Conservation (phyloP, 1,140 invertebrate genomes). For the Nebria ingens region DNA sequence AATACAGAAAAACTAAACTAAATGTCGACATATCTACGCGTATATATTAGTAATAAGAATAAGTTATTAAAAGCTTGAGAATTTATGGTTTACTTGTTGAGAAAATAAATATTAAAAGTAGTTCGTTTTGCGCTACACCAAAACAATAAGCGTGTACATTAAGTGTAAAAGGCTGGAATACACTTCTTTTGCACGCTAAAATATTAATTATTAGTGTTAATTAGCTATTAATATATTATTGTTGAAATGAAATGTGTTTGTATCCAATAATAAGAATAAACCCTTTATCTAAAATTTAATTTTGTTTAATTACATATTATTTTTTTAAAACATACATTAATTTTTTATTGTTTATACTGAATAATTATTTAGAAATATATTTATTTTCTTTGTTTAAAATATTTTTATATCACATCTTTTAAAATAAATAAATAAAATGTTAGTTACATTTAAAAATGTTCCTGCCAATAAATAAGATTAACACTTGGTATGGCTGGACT, state of each 20-base stretch:
- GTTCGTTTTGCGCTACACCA: too few relatives aligned
- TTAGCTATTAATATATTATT: neutral
- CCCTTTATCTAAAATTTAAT: conserved; percentile 1
- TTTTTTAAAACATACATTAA: too few relatives aligned
- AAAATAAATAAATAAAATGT: too few relatives aligned
- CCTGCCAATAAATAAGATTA: conserved; percentile 37
- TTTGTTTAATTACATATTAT: neutral
- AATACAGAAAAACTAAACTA: neutral
- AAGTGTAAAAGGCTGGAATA: conserved; percentile 4
- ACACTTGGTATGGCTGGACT: conserved; percentile 38
- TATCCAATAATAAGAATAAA: neutral
- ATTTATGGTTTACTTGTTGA: too few relatives aligned
- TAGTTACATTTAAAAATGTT: conserved; percentile 15
- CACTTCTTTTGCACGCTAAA: neutral
- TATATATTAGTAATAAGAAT: neutral
- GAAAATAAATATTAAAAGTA: too few relatives aligned
- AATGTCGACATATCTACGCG: neutral
- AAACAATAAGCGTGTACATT: too few relatives aligned
- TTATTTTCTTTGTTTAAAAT: too few relatives aligned
- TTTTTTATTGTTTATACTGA: too few relatives aligned
- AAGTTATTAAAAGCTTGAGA: too few relatives aligned
- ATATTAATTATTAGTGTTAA: neutral
- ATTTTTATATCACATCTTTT: too few relatives aligned
- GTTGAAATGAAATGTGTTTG: neutral
- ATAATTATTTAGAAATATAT: too few relatives aligned